These are phyloP conservation scores for Drosophila falleni DNA, from an alignment of 2,888 invertebrate species.

Conservation along the genomic window DNA sequence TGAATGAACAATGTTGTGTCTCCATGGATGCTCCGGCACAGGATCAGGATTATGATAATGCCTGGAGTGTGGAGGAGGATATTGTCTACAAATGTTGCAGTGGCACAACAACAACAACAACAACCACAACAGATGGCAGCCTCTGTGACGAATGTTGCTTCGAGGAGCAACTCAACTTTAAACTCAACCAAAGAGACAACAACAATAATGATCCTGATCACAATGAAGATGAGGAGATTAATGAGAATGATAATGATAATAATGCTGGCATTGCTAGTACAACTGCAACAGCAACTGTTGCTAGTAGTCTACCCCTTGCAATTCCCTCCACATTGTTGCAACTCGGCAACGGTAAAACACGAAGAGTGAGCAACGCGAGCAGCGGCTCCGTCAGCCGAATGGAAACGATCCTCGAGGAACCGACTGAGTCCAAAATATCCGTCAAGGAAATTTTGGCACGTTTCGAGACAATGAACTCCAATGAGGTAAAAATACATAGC, in stretches of 20 bases:
- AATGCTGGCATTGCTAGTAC: not conserved
- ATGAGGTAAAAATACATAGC: constrained; percentile 68
- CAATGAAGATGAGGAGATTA: not conserved
- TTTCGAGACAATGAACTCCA: constrained; percentile 89
- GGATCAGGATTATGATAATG: constrained; percentile 78
- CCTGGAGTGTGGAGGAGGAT: constrained; percentile 84
- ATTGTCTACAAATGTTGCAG: constrained; percentile 74
- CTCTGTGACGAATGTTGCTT: constrained; percentile 69
- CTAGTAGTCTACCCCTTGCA: constrained; percentile 32
- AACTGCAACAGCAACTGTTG: constrained; percentile 7
- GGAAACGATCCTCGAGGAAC: constrained; percentile 94
- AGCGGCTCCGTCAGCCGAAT: constrained; percentile 88
- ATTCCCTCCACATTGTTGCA: constrained; percentile 31
- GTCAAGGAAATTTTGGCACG: constrained; percentile 93
- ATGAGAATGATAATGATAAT: not conserved
- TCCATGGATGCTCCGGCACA: constrained; percentile 66
- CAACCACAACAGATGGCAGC: constrained; percentile 10
- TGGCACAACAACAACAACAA: constrained; percentile 32
- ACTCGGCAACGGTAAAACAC: constrained; percentile 69
- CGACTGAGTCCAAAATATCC: constrained; percentile 92
- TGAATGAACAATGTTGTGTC: constrained; percentile 84
- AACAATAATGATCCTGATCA: constrained; percentile 43
- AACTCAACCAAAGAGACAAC: constrained; percentile 64
- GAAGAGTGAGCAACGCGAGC: constrained; percentile 85
- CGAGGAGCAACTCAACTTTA: constrained; percentile 66